Base-by-base conservation (phyloP, 92 coral and sea anemone genomes). In the Montipora capitata region DNA sequence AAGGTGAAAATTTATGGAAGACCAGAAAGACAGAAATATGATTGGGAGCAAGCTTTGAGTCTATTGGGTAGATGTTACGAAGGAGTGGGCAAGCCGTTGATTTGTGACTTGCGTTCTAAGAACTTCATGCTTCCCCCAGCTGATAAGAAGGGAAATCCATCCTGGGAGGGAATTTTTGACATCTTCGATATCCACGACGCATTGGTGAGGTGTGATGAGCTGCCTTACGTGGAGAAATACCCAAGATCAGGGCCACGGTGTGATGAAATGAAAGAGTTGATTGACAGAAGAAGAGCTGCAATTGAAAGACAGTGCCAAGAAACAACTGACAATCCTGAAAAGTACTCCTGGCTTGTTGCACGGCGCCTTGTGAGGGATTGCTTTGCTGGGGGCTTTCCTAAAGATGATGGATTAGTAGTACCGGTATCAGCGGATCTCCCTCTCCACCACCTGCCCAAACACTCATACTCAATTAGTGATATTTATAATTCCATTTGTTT, bases 351-450 rank as follows among this genome's bases (percentile, higher is more conserved):
- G 84, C 10, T 48, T 79, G 84, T 66, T 64, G 74, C 84, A 13
- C 84, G 65, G 74, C 84, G 84, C 14, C 10, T 61, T 45, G 84
- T 79, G 2, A 43, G 73, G 44, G 84, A 79, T 65, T 79, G 84
- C 62, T 79, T 17, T 66, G 84, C 74, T 13, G 84, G 84, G 20
- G 65, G 7, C 8, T 45, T 65, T 79, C 16, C 59, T 10, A 61
- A 35, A 27, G 44, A 40, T 64, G 9, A 0, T 0, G 3, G n/a
- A 20, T 6, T 40, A 51, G 5, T 17, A 0, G 5, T 7, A 4
- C 10, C 4, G 40, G 3, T 20, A 20, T 20, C 27, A 20, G 27
- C 0, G 27, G 27, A 20, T 20, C 27, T 13, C 14, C 17, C 0
- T 0, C 27, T 20, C 27, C 27, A 20, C 1, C 1, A 1, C 27